These are phyloP conservation scores for Hydrochoerus hydrochaeris DNA, from an alignment of 2,113 vertebrate genomes.

Conservation along the genomic window DNA sequence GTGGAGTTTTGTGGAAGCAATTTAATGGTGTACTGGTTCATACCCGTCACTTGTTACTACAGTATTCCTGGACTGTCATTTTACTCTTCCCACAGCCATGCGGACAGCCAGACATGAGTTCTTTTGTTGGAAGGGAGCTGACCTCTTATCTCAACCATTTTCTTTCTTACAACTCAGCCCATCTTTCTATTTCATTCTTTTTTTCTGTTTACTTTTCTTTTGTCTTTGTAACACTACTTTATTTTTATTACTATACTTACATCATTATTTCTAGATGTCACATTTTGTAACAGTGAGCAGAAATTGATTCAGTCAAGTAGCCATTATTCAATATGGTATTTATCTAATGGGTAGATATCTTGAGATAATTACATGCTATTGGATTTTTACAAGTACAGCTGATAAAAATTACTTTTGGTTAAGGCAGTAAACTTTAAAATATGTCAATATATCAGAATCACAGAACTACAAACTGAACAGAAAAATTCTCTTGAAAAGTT, in stretches of 20 bases:
- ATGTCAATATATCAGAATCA: not conserved
- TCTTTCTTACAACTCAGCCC: not conserved
- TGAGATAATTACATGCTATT: not conserved
- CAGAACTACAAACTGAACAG: not conserved
- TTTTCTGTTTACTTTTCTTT: not conserved
- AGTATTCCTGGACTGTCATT: not conserved
- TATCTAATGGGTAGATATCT: not conserved
- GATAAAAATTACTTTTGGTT: not conserved
- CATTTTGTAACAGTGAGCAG: not conserved
- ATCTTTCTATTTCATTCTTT: not conserved
- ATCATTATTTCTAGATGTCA: not conserved
- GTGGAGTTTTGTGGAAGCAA: not conserved
- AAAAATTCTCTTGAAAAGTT: not conserved
- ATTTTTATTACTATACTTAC: not conserved
- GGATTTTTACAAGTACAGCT: not conserved
- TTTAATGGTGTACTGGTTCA: not conserved
- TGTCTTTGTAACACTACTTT: not conserved
- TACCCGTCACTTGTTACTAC: rapidly evolving
- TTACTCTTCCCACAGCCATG: not conserved
- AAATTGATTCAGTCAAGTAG: not conserved
- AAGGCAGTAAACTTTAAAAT: not conserved
- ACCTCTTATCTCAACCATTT: not conserved
- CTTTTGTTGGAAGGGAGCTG: not conserved
- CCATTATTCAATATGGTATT: not conserved
- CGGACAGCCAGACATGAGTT: not conserved